phyloP scores from a whole-genome alignment of 2,888 invertebrate genomes.

The Lycophotia porphyrea region DNA sequence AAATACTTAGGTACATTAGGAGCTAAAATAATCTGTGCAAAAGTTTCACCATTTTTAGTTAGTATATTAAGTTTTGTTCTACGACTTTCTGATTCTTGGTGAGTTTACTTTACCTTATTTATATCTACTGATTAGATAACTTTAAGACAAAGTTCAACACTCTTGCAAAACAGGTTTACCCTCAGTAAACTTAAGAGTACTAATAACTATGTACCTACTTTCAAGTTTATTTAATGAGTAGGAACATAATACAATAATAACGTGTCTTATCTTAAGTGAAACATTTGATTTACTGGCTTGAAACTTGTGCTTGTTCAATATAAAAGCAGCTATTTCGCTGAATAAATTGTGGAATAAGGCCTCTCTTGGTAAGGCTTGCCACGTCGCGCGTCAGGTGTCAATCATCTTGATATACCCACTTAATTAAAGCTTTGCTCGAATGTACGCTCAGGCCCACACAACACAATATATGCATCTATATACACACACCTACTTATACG shows the following conservation, averaged over 20 bases:
- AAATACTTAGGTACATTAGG: slow-evolving; percentile 1
- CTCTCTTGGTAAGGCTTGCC: neutral
- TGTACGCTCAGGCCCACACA: neutral
- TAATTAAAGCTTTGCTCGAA: slow-evolving; percentile 37
- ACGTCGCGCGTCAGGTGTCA: slow-evolving; percentile 25
- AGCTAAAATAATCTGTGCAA: slow-evolving; percentile 23
- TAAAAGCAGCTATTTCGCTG: slow-evolving; percentile 5
- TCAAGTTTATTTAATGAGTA: slow-evolving; percentile 35
- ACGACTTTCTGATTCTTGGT: slow-evolving; percentile 35
- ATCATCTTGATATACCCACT: slow-evolving; percentile 28
- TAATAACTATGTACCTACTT: slow-evolving; percentile 39
- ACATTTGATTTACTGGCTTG: slow-evolving; percentile 30
- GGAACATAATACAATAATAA: slow-evolving; percentile 42
- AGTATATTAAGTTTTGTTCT: slow-evolving; percentile 51
- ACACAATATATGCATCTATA: neutral
- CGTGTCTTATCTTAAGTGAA: slow-evolving; percentile 32
- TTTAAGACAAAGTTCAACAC: slow-evolving; percentile 51
- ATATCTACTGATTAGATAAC: slow-evolving; percentile 58
- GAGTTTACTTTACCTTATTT: slow-evolving; percentile 49
- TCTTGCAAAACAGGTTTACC: slow-evolving; percentile 38
- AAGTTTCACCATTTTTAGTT: slow-evolving; percentile 27
- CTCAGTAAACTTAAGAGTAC: slow-evolving; percentile 32
- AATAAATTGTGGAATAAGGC: slow-evolving; percentile 1
- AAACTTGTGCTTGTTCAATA: slow-evolving; percentile 11
- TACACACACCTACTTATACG: neutral